Evolutionary conservation across 2,797 vertebrate genomes (phyloP), one percentile per base, ranked within the genome.

Genomic region (Coccyzus lansbergi): DNA sequence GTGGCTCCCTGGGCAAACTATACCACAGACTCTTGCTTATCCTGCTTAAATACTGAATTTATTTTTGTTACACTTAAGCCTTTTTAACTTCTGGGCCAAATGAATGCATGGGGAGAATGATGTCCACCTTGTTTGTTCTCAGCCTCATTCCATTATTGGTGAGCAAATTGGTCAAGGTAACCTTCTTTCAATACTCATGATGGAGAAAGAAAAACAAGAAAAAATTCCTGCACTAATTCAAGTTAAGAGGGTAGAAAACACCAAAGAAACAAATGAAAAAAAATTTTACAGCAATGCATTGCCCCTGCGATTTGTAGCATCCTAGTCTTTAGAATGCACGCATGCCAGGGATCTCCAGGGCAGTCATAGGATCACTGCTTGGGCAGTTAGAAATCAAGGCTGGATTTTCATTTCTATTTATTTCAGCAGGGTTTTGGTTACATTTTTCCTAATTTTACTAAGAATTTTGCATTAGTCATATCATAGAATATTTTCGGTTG

Each of bases 211-310:
- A 83, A 82, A 67, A 24, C 4, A 58, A 77, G 53, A 17, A 70
- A 33, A 46, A 21, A 56, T 56, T 7, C 9, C 28, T 26, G 36
- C 24, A 24, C 6, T 20, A 74, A 38, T 21, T 48, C 33, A 68
- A 42, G 14, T 44, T 40, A 49, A 24, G 29, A 63, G 13, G 13
- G 12, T 6, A 13, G 42, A 69, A 83, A 48, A 9, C 0, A 0
- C 38, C 6, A 28, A 26, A 44, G 28, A 18, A 65, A 56, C 15
- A 40, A 75, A 68, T 53, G 15, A 40, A 55, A 74, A 55, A 74
- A 8, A 0, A 36, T 2, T 33, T n/a, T n/a, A 5, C 8, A 56
- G 15, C 0, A 0, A 20, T 83, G 6, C 31, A 36, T 13, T 49
- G 5, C 38, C 56, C 67, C 15, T n/a, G 26, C 17, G 25, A 46